Evolutionary conservation across 2,888 invertebrate species (phyloP).

Genomic region (Halictus ligatus): DNA sequence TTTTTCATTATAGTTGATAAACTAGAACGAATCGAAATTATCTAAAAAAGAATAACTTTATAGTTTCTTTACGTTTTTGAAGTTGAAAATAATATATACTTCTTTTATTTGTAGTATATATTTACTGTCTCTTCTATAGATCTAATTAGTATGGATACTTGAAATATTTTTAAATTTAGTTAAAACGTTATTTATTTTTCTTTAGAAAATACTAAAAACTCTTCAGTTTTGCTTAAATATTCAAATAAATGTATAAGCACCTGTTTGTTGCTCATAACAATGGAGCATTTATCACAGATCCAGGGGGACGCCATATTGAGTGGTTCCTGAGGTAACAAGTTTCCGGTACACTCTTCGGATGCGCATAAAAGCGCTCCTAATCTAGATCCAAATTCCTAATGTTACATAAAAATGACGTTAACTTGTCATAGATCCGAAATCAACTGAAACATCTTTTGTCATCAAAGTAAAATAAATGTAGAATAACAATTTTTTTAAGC

Average conservation of each 20-base stretch:
- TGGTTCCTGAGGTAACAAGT: constrained; percentile 87
- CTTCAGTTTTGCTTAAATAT: not conserved
- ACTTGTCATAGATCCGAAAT: not conserved
- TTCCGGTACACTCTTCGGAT: constrained; percentile 85
- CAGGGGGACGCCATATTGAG: constrained; percentile 86
- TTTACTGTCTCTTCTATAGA: not conserved
- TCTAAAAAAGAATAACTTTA: constrained; percentile 64
- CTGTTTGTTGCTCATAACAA: constrained; percentile 85
- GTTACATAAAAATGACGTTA: not conserved
- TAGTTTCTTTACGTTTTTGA: not conserved
- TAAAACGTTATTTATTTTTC: not conserved
- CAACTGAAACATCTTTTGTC: not conserved
- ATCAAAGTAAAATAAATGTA: no score
- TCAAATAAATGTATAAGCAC: constrained; percentile 74
- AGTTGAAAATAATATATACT: not conserved
- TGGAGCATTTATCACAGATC: constrained; percentile 87
- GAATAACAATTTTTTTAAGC: no score
- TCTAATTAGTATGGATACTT: not conserved
- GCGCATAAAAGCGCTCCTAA: constrained; percentile 87
- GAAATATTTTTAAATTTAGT: not conserved
- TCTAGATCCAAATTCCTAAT: constrained; percentile 87
- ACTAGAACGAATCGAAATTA: constrained; percentile 75
- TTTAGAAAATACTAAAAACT: not conserved
- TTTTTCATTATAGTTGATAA: constrained; percentile 86
- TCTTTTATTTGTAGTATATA: not conserved